Evolutionary conservation across 2,888 invertebrate species (phyloP), one percentile per base, ranked within the genome.

Genomic region (Synergus gifuensis): DNA sequence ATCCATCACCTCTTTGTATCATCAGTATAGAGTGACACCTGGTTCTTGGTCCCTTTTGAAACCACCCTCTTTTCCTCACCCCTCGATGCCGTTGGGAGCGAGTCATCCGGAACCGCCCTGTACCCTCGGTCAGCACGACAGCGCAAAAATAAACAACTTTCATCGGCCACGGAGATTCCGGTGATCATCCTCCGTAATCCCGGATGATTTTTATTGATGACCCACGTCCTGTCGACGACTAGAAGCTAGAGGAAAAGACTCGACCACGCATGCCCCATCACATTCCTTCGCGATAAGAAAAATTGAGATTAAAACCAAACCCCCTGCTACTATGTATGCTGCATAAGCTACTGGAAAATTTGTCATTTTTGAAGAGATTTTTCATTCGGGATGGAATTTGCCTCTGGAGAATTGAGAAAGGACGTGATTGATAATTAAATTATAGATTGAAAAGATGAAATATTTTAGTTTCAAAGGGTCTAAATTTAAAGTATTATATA

Each of bases 1-100:
- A 91, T 91, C 90, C 91, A 91, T 91, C 91, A 91, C 86, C 85
- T 88, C 89, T 88, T 90, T 88, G 87, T 88, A 87, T 87, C 86
- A 80, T 85, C 83, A 81, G 82, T 84, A 84, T 62, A 73, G 85
- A 87, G 88, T 89, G 89, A 89, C 91, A 90, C 90, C 90, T 90
- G 90, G 89, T 88, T 86, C 87, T 88, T 87, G 87, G 83, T 82
- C 78, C 81, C 83, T 83, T 83, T 84, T 82, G 81, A 81, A 79
- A 78, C 78, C 81, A 79, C 83, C 81, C 82, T 79, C 83, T 79
- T 80, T 77, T 79, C 76, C 80, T 46, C 84, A 78, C 76, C 73
- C 62, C 80, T 76, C 82, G 83, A 79, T 58, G 44, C 63, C 54
- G 40, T 81, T 81, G 76, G 83, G 77, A 76, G 79, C 62, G 66